Evolutionary conservation across 2,113 vertebrate genomes (phyloP), one percentile per base, ranked within the genome.

Genomic region (Elephas maximus): DNA sequence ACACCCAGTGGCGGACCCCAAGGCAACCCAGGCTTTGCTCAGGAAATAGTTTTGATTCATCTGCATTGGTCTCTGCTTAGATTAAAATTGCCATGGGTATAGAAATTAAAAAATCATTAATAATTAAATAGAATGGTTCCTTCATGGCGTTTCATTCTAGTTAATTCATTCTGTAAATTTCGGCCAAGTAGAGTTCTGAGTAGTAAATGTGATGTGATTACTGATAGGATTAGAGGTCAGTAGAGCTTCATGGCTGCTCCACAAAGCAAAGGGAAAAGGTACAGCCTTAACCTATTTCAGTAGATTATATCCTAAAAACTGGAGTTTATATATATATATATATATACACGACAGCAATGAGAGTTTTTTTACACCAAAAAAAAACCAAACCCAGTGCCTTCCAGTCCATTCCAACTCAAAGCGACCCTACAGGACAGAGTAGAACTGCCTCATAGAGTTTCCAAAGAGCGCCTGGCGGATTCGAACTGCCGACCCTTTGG

Each of bases 131-230:
- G 84, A 94, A 48, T 71, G 82, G 80, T 30, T 79, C 76, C 79
- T 97, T 95, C 79, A 78, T 85, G 86, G 92, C 92, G 78, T 88
- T 91, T 91, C 44, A 88, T 92, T 93, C 81, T 65, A 90, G 62
- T 57, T 93, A 90, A 96, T 95, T 96, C 77, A 90, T 87, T 96
- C 91, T 65, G 23, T 84, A 77, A 86, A 92, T 90, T 96, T 92
- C 79, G 33, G 14, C 80, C 77, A 84, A 71, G 48, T 57, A 74
- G 30, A 95, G 41, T 88, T 69, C 51, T 57, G 83, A 96, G 91
- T 30, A 91, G 90, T 63, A 96, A 80, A 80, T n/a, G 11, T 74
- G 63, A 93, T 63, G 23, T 85, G 90, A 67, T 65, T 95, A 57
- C 48, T 80, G 76, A 95, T 53, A 80, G n/a, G 48, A 65, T 90